A percentile compares a stretch with the other conserved stretches of the same genome.
These are phyloP conservation scores for Scrobipalpa atriplicella DNA, from an alignment of 2,888 invertebrate genomes.

Conservation along the genomic window DNA sequence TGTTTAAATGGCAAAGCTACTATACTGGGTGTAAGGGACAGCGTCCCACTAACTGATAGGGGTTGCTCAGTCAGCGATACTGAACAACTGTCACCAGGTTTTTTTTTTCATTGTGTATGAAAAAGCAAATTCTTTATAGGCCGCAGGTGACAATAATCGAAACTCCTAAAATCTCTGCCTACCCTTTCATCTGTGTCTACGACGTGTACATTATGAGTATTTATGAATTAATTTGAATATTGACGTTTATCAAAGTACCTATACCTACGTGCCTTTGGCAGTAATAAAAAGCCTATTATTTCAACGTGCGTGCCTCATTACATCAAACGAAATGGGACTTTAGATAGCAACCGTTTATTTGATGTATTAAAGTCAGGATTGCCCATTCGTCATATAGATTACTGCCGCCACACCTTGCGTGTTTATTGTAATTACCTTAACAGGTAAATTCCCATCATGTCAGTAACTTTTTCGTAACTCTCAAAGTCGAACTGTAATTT, in stretches of 20 bases:
- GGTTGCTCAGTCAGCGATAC: too few relatives aligned
- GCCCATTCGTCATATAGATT: constrained; percentile 30
- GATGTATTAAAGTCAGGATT: constrained; percentile 30
- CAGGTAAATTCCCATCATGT: not conserved
- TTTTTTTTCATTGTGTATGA: too few relatives aligned
- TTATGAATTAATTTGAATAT: constrained; percentile 64
- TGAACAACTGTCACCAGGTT: too few relatives aligned
- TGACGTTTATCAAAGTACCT: constrained; percentile 76
- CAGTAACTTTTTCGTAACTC: not conserved
- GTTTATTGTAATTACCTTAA: not conserved
- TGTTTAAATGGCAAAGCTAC: too few relatives aligned
- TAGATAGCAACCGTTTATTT: constrained; percentile 39
- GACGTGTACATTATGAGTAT: too few relatives aligned
- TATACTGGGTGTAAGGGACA: too few relatives aligned
- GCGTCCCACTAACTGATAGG: too few relatives aligned
- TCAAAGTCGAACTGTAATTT: not conserved
- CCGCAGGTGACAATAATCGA: too few relatives aligned
- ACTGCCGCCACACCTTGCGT: constrained; percentile 24
- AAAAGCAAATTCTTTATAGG: too few relatives aligned
- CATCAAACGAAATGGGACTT: constrained; percentile 48
- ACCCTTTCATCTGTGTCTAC: too few relatives aligned
- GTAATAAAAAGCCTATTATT: constrained; percentile 46
- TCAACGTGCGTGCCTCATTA: constrained; percentile 44
- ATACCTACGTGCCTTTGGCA: constrained; percentile 43
- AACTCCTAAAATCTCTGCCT: too few relatives aligned